Base-by-base conservation (phyloP, 2,888 invertebrate species). In the Glyphotaelius pellucidus region DNA sequence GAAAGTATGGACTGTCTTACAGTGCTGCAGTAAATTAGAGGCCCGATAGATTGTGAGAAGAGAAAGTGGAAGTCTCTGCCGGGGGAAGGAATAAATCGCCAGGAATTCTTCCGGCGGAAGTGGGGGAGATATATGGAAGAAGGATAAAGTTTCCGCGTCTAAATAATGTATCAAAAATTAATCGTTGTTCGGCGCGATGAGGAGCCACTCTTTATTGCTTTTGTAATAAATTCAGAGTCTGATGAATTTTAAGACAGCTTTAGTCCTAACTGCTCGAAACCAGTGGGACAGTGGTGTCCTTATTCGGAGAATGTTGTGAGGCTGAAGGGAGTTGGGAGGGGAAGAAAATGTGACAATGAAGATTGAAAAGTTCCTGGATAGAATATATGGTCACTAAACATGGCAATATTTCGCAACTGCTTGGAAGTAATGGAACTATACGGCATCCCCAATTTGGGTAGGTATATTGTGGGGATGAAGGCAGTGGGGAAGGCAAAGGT, bases 41-140 rank as follows among this genome's bases (percentile, higher is more conserved):
- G 79, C 79, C 80, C 88, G 38, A 89, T 89, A 89, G 88, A 89
- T 89, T 89, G 30, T 89, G 25, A 25, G 30, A 30, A 25, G 67
- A 88, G 88, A 67, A 89, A 80, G 88, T 89, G 80, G 88, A 35
- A 79, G 88, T n/a, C 38, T 89, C 67, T 31, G 67, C 52, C 67
- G 85, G 90, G 90, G 90, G 35, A 90, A 90, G 90, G 67, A 47
- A 90, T 90, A 90, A 90, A 90, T 90, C 90, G 80, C 79, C 30
- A 52, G 35, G 90, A 90, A 84, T 32, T 84, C 84, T 90, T 84
- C 90, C 84, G 90, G 84, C 32, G 84, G 84, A 90, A 67, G 32
- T 84, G 32, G 67, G 67, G 85, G 80, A 89, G 90, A 90, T 35
- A 67, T 84, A 84, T 84, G 67, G 32, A 35, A 19, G 83, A 31